phyloP scores from a whole-genome alignment of 1,140 invertebrate genomes.

The Drosophila chauvacae region DNA sequence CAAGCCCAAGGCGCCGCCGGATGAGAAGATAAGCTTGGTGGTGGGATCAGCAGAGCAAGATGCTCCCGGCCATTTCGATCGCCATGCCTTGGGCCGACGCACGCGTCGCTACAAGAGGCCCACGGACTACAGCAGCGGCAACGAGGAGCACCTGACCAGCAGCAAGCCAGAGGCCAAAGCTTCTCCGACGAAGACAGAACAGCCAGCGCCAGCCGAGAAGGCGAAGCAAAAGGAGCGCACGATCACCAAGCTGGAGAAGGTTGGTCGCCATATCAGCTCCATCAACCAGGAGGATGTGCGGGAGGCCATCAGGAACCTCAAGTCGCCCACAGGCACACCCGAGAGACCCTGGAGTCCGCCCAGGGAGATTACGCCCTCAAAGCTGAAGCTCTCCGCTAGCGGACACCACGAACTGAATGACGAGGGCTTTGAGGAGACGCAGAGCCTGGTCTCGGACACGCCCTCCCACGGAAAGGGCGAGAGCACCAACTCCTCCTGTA shows the following conservation, averaged over 20 bases:
- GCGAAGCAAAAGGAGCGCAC: slow-evolving; percentile 56
- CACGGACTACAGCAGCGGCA: slow-evolving; percentile 87
- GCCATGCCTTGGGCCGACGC: slow-evolving; percentile 91
- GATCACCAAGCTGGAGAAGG: slow-evolving; percentile 85
- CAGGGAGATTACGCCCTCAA: slow-evolving; percentile 66
- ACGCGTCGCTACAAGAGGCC: slow-evolving; percentile 92
- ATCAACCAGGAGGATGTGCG: slow-evolving; percentile 88
- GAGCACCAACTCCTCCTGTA: slow-evolving; percentile 88
- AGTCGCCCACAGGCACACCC: slow-evolving; percentile 86
- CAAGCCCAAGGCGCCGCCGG: slow-evolving; percentile 51
- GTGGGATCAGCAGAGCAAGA: slow-evolving; percentile 82
- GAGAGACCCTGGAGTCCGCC: slow-evolving; percentile 86
- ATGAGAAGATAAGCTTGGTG: slow-evolving; percentile 26
- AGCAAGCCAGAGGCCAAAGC: slow-evolving; percentile 50
- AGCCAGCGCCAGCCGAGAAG: slow-evolving; percentile 40
- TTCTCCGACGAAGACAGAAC: slow-evolving; percentile 27
- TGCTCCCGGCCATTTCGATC: slow-evolving; percentile 91
- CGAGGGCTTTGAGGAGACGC: slow-evolving; percentile 95
- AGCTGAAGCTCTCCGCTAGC: slow-evolving; percentile 51
- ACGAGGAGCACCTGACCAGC: slow-evolving; percentile 85
- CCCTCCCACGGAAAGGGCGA: slow-evolving; percentile 89
- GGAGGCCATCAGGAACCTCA: slow-evolving; percentile 87
- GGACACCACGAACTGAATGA: slow-evolving; percentile 91
- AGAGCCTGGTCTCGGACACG: slow-evolving; percentile 93
- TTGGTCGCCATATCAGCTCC: slow-evolving; percentile 85